A percentile compares a stretch with the other conserved stretches of the same genome.
Conservation (phyloP, 64 coral and sea anemone genomes). For the Hydrozoanthus tunicans region DNA sequence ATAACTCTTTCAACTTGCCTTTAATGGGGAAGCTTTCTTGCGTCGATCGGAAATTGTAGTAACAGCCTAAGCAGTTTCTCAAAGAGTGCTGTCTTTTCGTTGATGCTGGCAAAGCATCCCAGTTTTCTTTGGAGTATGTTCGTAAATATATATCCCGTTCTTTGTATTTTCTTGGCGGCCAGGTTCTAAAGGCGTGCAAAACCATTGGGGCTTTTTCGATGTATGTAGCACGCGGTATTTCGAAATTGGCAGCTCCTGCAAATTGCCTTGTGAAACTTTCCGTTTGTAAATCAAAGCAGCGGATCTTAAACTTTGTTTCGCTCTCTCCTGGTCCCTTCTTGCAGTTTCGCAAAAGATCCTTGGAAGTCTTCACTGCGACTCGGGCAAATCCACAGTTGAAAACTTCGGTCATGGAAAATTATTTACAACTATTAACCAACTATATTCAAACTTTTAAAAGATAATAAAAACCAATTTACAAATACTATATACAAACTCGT, state of each 20-base stretch:
- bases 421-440: background rate
- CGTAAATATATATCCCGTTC: background rate
- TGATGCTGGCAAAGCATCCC: constrained; percentile 5
- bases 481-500: background rate
- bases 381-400: background rate
- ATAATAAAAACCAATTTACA: background rate
- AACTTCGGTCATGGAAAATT: background rate
- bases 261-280: no score
- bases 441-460: no score
- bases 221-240: background rate
- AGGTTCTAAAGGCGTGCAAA: background rate
- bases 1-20: constrained; percentile 1
- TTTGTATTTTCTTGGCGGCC: constrained; percentile 1
- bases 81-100: background rate
- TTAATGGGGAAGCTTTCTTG: background rate
- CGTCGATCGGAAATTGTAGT: background rate
- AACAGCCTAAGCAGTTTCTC: constrained; percentile 2
- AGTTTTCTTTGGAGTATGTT: background rate
- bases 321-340: no score
- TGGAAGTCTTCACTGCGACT: background rate
- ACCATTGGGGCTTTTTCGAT: background rate
- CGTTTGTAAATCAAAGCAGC: background rate
- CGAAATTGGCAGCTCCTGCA: background rate
- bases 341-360: background rate
- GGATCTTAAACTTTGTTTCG: background rate